Conservation (phyloP, 2,797 vertebrate genomes). For the Falco novaeseelandiae region DNA sequence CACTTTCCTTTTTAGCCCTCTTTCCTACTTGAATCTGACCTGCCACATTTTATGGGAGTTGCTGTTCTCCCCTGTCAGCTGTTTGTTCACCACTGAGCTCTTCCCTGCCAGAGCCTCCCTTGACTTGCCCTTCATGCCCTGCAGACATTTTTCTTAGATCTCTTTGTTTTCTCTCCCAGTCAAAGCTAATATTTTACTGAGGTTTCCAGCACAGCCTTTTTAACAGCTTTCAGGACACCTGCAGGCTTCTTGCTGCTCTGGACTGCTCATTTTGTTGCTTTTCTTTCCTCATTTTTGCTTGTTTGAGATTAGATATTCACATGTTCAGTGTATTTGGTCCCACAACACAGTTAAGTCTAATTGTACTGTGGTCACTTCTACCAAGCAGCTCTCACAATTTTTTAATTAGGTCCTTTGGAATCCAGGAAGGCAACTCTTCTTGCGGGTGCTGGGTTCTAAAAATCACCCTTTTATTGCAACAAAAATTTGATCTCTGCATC, state of each 20-base stretch:
- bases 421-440: background rate
- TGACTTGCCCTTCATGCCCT: background rate
- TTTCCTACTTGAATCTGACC: background rate
- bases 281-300: background rate
- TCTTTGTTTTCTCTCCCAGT: slow-evolving; percentile 18
- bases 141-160: slow-evolving; percentile 13
- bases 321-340: rapidly evolving
- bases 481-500: background rate
- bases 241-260: background rate
- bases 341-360: background rate
- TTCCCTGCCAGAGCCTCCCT: background rate
- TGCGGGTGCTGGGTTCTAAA: background rate
- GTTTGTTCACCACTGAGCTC: background rate
- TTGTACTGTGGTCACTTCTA: background rate
- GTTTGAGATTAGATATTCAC: background rate
- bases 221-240: background rate
- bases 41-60: background rate
- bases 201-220: background rate
- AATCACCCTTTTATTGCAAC: background rate
- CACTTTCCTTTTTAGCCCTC: background rate
- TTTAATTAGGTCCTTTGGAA: background rate
- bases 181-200: background rate
- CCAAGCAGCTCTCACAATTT: background rate
- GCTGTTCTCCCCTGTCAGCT: background rate
- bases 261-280: background rate